Conservation (phyloP, 2,113 vertebrate species). For the Prunella fulvescens region DNA sequence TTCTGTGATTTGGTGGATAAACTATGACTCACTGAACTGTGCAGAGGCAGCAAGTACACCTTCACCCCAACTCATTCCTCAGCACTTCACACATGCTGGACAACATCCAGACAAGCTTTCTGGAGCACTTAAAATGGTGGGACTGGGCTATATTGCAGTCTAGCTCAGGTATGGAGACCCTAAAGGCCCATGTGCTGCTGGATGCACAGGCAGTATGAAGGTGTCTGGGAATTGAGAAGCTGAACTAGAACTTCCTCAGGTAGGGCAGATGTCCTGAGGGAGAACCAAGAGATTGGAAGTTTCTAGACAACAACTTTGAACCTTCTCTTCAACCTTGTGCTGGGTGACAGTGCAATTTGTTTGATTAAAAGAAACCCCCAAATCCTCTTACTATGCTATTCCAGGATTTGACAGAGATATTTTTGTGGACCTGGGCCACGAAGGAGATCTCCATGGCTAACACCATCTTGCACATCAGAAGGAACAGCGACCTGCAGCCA, state of each 20-base stretch:
- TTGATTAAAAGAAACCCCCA: not conserved
- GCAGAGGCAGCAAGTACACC: not conserved
- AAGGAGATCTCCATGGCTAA: not conserved
- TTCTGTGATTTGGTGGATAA: not conserved
- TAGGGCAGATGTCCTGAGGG: not conserved
- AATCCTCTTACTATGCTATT: fast-evolving
- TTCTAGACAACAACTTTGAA: not conserved
- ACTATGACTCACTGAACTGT: not conserved
- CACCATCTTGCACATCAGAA: not conserved
- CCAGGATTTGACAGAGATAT: not conserved
- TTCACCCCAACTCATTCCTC: not conserved
- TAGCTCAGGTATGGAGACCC: not conserved
- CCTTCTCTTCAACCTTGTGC: not conserved
- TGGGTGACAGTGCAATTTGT: not conserved
- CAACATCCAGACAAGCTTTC: not conserved
- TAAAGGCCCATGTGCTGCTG: not conserved
- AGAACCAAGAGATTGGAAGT: not conserved
- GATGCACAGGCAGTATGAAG: not conserved
- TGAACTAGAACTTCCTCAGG: not conserved
- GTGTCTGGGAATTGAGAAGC: not conserved
- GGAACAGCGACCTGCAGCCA: fast-evolving
- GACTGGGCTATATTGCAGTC: fast-evolving
- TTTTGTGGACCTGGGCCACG: not conserved
- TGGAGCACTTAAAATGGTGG: not conserved
- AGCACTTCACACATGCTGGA: not conserved